These are phyloP conservation scores for Blastobasis adustella DNA, from an alignment of 2,888 invertebrate genomes.

Conservation along the genomic window DNA sequence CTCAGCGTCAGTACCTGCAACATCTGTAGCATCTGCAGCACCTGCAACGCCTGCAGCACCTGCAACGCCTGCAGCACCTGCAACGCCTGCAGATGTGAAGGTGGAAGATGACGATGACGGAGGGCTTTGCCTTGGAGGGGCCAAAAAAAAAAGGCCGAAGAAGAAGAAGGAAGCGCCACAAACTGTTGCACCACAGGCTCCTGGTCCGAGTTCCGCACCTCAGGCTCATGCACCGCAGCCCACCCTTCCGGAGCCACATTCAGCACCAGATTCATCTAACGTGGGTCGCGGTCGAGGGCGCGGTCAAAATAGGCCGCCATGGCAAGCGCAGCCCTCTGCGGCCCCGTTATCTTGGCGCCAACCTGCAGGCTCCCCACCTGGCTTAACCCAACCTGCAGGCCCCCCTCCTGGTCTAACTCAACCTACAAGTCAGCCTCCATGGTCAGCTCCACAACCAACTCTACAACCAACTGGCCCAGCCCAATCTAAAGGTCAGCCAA, in stretches of 20 bases:
- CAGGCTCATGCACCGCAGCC: not conserved
- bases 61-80: not conserved
- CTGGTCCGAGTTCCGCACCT: not conserved
- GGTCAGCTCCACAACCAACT: no score
- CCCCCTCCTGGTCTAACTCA: no score
- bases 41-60: slow-evolving; percentile 1
- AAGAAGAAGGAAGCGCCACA: slow-evolving; percentile 10
- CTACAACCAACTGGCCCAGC: not conserved
- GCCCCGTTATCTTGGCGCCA: no score
- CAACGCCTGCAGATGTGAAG: slow-evolving; percentile 2
- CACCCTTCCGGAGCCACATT: no score
- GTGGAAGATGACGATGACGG: slow-evolving; percentile 17
- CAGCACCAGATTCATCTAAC: no score
- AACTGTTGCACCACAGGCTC: not conserved
- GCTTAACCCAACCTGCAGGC: no score
- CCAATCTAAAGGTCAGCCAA: not conserved
- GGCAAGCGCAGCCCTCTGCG: no score
- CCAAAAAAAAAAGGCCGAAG: slow-evolving; percentile 13
- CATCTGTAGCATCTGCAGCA: slow-evolving; percentile 1
- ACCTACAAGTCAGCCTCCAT: no score
- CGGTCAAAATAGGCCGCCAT: not conserved
- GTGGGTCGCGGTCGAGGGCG: not conserved
- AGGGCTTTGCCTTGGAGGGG: slow-evolving; percentile 16
- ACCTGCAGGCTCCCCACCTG: no score
- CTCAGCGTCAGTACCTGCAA: not conserved